Percentiles rank a stretch among this genome's conserved stretches.
phyloP scores from a whole-genome alignment of 2,888 invertebrate genomes.

The Polyploca ridens region DNA sequence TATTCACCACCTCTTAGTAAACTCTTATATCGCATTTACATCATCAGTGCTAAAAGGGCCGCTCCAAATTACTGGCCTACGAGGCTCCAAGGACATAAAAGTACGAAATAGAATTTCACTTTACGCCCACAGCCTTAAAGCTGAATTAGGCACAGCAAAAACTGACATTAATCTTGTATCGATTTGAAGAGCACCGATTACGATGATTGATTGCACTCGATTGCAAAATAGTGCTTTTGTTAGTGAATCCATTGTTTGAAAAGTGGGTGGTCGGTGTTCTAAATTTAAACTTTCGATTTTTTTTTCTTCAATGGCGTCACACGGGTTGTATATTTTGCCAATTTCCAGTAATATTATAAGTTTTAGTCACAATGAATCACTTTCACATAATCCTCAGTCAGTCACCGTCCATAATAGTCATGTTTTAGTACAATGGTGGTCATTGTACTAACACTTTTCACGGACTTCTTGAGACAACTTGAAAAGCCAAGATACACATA shows the following conservation, averaged over 20 bases:
- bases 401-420: too few relatives aligned
- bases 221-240: conserved; percentile 52
- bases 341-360: too few relatives aligned
- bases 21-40: conserved; percentile 65
- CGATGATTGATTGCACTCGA: conserved; percentile 52
- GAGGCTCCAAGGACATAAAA: conserved; percentile 6
- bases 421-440: too few relatives aligned
- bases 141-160: conserved; percentile 21
- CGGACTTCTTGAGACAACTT: too few relatives aligned
- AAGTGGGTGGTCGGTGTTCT: conserved; percentile 41
- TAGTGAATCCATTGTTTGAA: conserved; percentile 47
- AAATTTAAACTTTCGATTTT: conserved; percentile 42
- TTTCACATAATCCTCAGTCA: too few relatives aligned
- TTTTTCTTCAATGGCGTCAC: too few relatives aligned
- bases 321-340: too few relatives aligned
- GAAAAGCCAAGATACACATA: too few relatives aligned
- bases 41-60: conserved; percentile 53
- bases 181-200: conserved; percentile 50
- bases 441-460: too few relatives aligned
- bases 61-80: conserved; percentile 15
- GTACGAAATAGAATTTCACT: conserved; percentile 6
- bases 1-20: conserved; percentile 51
- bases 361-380: too few relatives aligned
- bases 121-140: conserved; percentile 18
- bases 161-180: conserved; percentile 36